Evolutionary conservation across 2,888 invertebrate genomes (phyloP), one percentile per base, ranked within the genome.

Genomic region (Erynnis tages): DNA sequence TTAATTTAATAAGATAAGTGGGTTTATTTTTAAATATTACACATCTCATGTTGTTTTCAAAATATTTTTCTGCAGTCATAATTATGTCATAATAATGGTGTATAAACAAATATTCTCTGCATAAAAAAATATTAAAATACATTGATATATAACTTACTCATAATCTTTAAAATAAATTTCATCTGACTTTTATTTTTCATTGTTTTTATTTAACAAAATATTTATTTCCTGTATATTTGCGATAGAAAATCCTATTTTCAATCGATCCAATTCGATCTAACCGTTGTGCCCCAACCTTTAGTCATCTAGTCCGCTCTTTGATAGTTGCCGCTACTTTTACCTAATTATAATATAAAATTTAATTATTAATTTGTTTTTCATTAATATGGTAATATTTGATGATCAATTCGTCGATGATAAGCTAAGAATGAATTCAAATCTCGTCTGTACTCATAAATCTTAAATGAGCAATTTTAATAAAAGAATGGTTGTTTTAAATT

Each of bases 291-390:
- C 4, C 1, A 8, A 25, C 40, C 40, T 25, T 40, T 21, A 40
- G 21, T n/a, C 1, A 13, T 13, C 2, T 10, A 34, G 19, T 50
- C 25, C 34, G 50, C 41, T 56, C 60, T 73, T 79, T 77, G 73
- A 79, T 64, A 59, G 55, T 74, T 77, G 76, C 70, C 34, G 58
- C 59, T 53, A 67, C 79, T 78, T 78, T 80, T 78, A 74, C 71
- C 71, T 75, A 64, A 79, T 78, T 73, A 76, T 68, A 68, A 57
- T 65, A 65, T 64, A 67, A 66, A 71, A 69, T 67, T 68, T 73
- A 73, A 72, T 71, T 67, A 66, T 71, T 69, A 67, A 66, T 66
- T 62, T 63, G 59, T 59, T 54, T 62, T 67, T 66, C 63, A 71
- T 70, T 75, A 74, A 73, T 71, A 75, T 76, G 71, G 66, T 77